Evolutionary conservation across 2,113 vertebrate genomes (phyloP).

Genomic region (Rhabdomys dilectus): DNA sequence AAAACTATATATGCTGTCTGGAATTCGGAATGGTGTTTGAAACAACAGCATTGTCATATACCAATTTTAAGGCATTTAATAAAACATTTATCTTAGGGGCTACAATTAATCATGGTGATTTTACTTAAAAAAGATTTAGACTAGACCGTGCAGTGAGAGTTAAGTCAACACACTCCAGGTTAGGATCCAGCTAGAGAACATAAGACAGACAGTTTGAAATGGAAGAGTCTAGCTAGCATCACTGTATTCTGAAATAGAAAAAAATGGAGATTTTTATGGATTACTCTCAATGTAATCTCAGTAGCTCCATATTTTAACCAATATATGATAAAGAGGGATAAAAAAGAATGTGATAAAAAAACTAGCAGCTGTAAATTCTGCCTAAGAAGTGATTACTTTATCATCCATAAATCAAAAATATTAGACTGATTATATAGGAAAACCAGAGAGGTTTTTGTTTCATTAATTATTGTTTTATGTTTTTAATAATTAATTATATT

Average conservation of each 20-base stretch:
- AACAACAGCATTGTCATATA: constrained; percentile 26
- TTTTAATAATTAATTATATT: constrained; percentile 46
- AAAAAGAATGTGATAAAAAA: background rate
- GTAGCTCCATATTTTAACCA: constrained; percentile 42
- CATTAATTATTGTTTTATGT: too few relatives aligned
- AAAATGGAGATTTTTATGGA: constrained; percentile 53
- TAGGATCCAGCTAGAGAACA: background rate
- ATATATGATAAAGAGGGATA: background rate
- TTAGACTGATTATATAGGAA: background rate
- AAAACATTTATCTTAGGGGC: constrained; percentile 25
- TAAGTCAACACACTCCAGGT: background rate
- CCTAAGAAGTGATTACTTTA: constrained; percentile 45
- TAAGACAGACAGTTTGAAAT: constrained; percentile 45
- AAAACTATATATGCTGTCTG: background rate
- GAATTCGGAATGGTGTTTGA: constrained; percentile 27
- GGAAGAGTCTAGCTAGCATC: constrained; percentile 9
- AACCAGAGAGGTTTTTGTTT: constrained; percentile 26
- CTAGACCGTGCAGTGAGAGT: background rate
- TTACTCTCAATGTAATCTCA: constrained; percentile 51
- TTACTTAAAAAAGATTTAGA: constrained; percentile 54
- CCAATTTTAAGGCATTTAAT: constrained; percentile 1
- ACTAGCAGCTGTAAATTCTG: constrained; percentile 62
- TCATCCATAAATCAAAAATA: background rate
- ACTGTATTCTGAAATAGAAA: constrained; percentile 56
- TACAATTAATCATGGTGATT: constrained; percentile 47